Evolutionary conservation across 1,140 invertebrate species (phyloP).

Genomic region (Drosophila ohnishii): DNA sequence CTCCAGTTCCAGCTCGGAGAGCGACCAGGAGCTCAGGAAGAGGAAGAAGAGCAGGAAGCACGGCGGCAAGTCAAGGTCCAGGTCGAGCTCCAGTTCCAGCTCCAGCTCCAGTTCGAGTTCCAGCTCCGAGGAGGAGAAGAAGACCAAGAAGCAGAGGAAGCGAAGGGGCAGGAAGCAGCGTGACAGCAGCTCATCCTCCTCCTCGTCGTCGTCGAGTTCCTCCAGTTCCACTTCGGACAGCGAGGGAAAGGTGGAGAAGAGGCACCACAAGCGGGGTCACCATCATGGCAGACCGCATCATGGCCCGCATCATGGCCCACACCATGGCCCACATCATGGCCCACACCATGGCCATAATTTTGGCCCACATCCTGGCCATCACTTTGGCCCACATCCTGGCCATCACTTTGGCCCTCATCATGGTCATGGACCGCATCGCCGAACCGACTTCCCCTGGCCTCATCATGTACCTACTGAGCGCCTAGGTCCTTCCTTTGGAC

Average conservation of each 20-base stretch:
- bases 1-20: constrained; percentile 35
- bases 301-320: background rate
- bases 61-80: constrained; percentile 11
- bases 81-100: constrained; percentile 34
- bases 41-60: constrained; percentile 3
- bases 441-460: background rate
- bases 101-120: constrained; percentile 16
- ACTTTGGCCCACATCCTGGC: background rate
- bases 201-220: constrained; percentile 31
- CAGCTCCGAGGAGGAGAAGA: constrained; percentile 8
- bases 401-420: background rate
- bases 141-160: background rate
- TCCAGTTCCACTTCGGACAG: constrained; percentile 32
- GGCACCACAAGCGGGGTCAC: background rate
- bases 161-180: constrained; percentile 9
- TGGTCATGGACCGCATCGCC: background rate
- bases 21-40: background rate
- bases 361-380: background rate
- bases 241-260: constrained; percentile 15
- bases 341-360: background rate
- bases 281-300: background rate
- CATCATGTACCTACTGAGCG: background rate
- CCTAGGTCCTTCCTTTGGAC: background rate
- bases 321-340: background rate
- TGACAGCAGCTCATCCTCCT: constrained; percentile 8